Percentiles rank a stretch among this genome's conserved stretches.
These are phyloP conservation scores for Malthinus seriepunctatus DNA, from an alignment of 2,888 invertebrate genomes.

Conservation along the genomic window DNA sequence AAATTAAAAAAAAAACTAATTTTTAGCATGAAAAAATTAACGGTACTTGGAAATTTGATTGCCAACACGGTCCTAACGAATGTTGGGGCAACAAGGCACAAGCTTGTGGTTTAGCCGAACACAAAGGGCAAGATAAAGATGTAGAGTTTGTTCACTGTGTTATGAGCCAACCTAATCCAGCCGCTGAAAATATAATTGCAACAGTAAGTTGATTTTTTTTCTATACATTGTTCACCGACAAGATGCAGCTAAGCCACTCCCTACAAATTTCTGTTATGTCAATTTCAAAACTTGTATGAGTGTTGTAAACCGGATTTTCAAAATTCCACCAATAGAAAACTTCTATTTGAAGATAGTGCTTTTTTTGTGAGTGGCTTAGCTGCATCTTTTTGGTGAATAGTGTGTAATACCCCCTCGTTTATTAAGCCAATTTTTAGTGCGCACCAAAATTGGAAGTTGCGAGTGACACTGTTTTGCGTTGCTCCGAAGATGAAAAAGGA, in stretches of 20 bases:
- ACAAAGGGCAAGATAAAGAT: constrained; percentile 34
- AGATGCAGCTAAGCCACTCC: no score
- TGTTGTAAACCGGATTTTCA: no score
- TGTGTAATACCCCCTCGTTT: no score
- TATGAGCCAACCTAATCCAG: constrained; percentile 45
- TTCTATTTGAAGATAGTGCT: no score
- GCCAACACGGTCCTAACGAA: constrained; percentile 57
- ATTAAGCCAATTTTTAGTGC: constrained; percentile 55
- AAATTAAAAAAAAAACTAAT: not conserved
- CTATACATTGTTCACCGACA: no score
- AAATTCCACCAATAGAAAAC: no score
- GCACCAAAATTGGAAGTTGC: constrained; percentile 40
- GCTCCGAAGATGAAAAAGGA: constrained; percentile 42
- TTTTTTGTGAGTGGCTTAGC: no score
- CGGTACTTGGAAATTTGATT: constrained; percentile 47
- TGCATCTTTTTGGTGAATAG: no score
- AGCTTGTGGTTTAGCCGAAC: constrained; percentile 54
- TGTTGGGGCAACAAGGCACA: constrained; percentile 57
- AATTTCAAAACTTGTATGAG: constrained; percentile 2
- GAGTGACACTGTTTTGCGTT: constrained; percentile 40
- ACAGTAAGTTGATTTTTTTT: constrained; percentile 30
- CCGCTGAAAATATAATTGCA: constrained; percentile 28
- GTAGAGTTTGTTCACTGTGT: constrained; percentile 52
- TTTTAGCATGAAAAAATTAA: constrained; percentile 13
- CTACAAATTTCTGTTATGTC: not conserved